phyloP scores from a whole-genome alignment of 2,888 invertebrate genomes.

The Phytoseiulus persimilis region DNA sequence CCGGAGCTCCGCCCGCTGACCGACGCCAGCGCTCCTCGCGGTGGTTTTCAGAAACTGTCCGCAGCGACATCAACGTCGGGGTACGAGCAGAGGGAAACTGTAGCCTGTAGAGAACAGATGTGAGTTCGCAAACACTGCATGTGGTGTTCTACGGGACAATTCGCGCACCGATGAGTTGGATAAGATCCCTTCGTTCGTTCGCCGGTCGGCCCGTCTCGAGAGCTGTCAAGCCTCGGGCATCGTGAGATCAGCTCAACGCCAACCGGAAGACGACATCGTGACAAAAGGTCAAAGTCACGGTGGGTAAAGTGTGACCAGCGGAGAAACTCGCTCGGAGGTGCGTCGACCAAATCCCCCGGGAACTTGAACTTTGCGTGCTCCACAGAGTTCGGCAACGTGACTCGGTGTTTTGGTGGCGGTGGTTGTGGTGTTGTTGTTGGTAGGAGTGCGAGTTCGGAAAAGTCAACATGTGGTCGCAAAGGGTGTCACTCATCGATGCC shows the following conservation, averaged over 20 bases:
- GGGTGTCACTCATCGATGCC: background rate
- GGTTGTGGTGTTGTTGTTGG: too few relatives aligned
- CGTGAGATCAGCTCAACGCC: too few relatives aligned
- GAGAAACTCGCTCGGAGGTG: background rate
- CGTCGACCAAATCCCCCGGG: too few relatives aligned
- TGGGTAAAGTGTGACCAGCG: background rate
- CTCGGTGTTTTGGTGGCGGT: background rate
- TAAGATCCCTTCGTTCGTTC: background rate
- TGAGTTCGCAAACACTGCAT: background rate
- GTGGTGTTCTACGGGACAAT: background rate
- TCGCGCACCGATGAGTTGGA: background rate
- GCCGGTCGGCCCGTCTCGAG: too few relatives aligned
- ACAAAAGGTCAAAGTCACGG: background rate
- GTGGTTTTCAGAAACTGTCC: background rate
- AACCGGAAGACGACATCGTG: background rate
- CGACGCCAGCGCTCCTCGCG: background rate
- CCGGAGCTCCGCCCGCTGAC: background rate
- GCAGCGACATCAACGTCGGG: background rate
- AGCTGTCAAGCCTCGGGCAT: too few relatives aligned
- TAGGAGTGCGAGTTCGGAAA: background rate
- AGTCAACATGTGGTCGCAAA: background rate
- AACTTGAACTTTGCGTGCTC: background rate
- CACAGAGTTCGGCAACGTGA: background rate
- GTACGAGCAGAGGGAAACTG: background rate
- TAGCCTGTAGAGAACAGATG: background rate